Conservation (phyloP, 2,888 invertebrate genomes). For the Pheosia gnoma region DNA sequence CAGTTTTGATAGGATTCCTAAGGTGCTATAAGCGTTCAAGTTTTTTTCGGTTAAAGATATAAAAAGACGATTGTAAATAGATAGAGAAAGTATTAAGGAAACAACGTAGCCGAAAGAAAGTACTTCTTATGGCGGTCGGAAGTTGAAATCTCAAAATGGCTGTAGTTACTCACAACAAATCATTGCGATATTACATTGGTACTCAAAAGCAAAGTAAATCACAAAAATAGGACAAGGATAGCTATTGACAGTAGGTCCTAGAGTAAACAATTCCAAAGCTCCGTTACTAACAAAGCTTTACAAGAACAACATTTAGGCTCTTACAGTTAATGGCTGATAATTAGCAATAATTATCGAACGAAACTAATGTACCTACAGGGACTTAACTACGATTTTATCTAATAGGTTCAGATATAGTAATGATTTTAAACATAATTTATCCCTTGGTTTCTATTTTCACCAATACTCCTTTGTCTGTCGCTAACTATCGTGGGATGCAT, state of each 20-base stretch:
- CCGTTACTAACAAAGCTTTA: slow-evolving; percentile 14
- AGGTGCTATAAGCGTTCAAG: slow-evolving; percentile 44
- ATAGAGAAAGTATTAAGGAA: too few relatives aligned
- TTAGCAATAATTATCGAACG: slow-evolving; percentile 21
- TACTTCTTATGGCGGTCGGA: too few relatives aligned
- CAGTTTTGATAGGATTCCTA: slow-evolving; percentile 65
- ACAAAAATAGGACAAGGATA: slow-evolving; percentile 16
- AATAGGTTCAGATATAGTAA: slow-evolving; percentile 7
- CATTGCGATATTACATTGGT: background rate
- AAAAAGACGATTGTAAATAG: slow-evolving; percentile 16
- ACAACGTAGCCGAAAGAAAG: too few relatives aligned
- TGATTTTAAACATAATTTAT: slow-evolving; percentile 6
- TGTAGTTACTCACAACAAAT: too few relatives aligned
- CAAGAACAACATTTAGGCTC: slow-evolving; percentile 10
- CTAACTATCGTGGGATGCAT: slow-evolving; percentile 47
- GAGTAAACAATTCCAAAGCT: slow-evolving; percentile 14
- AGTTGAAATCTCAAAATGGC: too few relatives aligned
- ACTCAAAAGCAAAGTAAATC: background rate
- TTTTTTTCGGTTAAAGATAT: slow-evolving; percentile 26
- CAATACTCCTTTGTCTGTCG: slow-evolving; percentile 25
- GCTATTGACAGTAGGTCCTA: background rate
- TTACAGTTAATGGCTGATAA: slow-evolving; percentile 17
- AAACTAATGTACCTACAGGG: slow-evolving; percentile 6
- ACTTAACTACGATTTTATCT: slow-evolving; percentile 9
- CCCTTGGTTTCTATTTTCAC: slow-evolving; percentile 21